Percentiles rank a stretch among this genome's conserved stretches.
phyloP scores from a whole-genome alignment of 2,797 vertebrate genomes.

The Avahi laniger region DNA sequence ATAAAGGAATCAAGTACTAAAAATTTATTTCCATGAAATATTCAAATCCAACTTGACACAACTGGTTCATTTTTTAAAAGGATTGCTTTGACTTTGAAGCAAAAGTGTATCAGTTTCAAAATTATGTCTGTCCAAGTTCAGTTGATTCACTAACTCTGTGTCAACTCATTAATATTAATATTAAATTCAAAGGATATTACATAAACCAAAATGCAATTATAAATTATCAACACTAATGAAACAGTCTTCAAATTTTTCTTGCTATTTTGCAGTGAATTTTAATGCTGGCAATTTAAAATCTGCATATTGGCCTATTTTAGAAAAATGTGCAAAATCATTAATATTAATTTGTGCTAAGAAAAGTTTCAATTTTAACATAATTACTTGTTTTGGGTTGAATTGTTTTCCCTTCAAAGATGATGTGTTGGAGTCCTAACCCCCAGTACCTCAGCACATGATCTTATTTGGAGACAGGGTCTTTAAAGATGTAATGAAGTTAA shows the following conservation, averaged over 20 bases:
- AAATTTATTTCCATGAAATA: background rate
- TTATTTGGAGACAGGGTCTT: background rate
- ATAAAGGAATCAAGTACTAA: background rate
- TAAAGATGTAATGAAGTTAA: background rate
- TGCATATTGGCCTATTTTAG: background rate
- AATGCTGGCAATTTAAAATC: background rate
- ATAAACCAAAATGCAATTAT: background rate
- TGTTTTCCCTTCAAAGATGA: background rate
- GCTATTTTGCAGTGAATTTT: background rate
- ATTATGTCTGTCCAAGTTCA: background rate
- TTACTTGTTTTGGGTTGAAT: background rate
- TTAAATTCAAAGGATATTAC: background rate
- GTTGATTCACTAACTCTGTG: background rate
- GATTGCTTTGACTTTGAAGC: background rate
- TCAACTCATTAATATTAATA: background rate
- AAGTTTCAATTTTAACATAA: background rate
- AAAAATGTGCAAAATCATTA: background rate
- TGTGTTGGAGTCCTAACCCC: background rate
- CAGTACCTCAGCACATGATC: background rate
- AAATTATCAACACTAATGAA: background rate
- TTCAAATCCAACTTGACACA: background rate
- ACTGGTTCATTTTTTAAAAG: background rate
- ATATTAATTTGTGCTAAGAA: background rate
- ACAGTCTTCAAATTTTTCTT: background rate
- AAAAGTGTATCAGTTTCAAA: background rate